Evolutionary conservation across 2,113 vertebrate species (phyloP), one percentile per base, ranked within the genome.

Genomic region (Pelobates fuscus): DNA sequence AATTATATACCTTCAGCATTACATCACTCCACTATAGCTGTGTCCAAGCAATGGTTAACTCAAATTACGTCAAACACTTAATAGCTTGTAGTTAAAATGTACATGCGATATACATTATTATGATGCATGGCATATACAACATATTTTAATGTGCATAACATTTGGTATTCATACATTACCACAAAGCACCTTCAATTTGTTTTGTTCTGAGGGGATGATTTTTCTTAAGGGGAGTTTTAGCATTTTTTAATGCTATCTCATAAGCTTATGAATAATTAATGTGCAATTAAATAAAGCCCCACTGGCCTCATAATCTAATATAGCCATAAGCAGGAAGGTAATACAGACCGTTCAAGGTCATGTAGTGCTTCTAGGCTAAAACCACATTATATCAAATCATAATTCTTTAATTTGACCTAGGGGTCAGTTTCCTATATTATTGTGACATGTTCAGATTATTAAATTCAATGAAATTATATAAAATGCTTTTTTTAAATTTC

Each of bases 321-420:
- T 27, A 24, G 43, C 25, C 41, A 60, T n/a, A 23, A 60, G 57
- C 58, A 67, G 46, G 41, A 58, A 30, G 25, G 37, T 46, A 67
- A 67, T 52, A 67, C 37, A 49, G 41, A 67, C 23, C 54, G 66
- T 52, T 67, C 72, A 76, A 67, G 72, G 73, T 76, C 64, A 61
- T 24, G 44, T 23, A 76, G 49, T 66, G 55, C 55, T 68, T 46
- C 54, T 5, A 61, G 41, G 67, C 49, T 25, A 52, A 76, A 68
- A 8, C 25, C 37, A 52, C 25, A 61, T 43, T 30, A 18, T 67
- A 32, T 30, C 27, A 61, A 12, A 21, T 43, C 25, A 24, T 68
- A 60, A 76, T 67, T 60, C 41, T 58, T 61, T 58, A 67, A 32
- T 27, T 23, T 60, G 57, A 37, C 63, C 26, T 11, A 14, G 60